Base-by-base conservation (phyloP, 2,797 vertebrate species). In the Epinephelus malabaricus region DNA sequence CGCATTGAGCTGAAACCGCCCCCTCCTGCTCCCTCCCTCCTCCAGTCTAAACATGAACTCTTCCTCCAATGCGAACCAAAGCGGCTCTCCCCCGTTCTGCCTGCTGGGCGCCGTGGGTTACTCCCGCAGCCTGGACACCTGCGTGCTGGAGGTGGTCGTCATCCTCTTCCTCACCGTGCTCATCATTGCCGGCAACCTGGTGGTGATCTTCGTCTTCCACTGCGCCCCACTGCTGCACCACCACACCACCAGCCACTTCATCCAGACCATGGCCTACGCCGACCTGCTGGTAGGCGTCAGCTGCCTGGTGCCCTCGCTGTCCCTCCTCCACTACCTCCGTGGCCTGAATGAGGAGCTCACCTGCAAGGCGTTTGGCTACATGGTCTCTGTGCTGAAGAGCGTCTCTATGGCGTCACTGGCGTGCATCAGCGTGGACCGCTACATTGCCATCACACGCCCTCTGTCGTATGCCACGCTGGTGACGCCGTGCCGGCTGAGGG, bases 211-310 rank as follows among this genome's bases (percentile, higher is more conserved):
- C 46, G 98, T 99, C 81, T 99, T 98, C 95, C 98, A 99, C 90
- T 99, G 97, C 59, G 97, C 97, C n/a, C 97, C 98, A 27, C 93
- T 99, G 87, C 96, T 99, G 84, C 97, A 97, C 94, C 96, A 97
- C 86, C 98, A 98, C 85, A 98, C 97, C 82, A 98, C 98, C 89
- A 97, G 97, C 92, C 97, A 97, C 93, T 99, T 99, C 93, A 98
- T 99, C 89, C 97, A 98, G 94, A 99, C 97, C 58, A 98, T 98
- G 98, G 97, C 98, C 0, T 98, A 98, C 21, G 98, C 98, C 2
- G 98, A 99, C 92, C 96, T 99, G 82, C 94, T 98, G 92, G 97
- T 99, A 80, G 97, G 97, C 0, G 93, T 98, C 64, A 98, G 96
- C 94, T 99, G 98, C 90, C 94, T 99, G 84, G 95, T 98, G 74